Evolutionary conservation across 92 coral and sea anemone species (phyloP).

Genomic region (Scolanthus callimorphus): DNA sequence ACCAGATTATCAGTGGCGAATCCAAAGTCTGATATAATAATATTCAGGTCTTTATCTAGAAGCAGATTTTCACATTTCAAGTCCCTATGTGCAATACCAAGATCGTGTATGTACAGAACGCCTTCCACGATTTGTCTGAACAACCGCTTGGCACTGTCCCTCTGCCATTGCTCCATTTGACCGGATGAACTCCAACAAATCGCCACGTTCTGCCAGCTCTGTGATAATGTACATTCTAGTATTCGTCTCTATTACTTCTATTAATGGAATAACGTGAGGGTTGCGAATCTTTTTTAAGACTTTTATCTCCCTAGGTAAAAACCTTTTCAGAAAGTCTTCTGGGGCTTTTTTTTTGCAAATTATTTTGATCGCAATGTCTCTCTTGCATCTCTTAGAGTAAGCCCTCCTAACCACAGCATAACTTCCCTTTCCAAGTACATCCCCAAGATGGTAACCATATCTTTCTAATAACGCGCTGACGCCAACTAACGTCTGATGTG

Average conservation of each 20-base stretch:
- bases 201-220: slow-evolving; percentile 88
- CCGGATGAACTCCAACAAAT: slow-evolving; percentile 81
- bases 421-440: slow-evolving; percentile 93
- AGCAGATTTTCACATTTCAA: slow-evolving; percentile 92
- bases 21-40: slow-evolving; percentile 96
- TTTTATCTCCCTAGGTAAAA: slow-evolving; percentile 93
- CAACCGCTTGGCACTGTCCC: slow-evolving; percentile 40
- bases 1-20: slow-evolving; percentile 88
- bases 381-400: slow-evolving; percentile 84
- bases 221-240: slow-evolving; percentile 97
- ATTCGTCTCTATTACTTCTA: slow-evolving; percentile 97
- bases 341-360: slow-evolving; percentile 99
- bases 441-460: slow-evolving; percentile 93
- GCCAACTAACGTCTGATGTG: slow-evolving; percentile 59
- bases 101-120: slow-evolving; percentile 68
- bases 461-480: slow-evolving; percentile 87
- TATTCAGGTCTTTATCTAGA: slow-evolving; percentile 75
- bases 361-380: slow-evolving; percentile 88
- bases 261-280: slow-evolving; percentile 68
- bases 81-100: slow-evolving; percentile 94
- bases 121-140: slow-evolving; percentile 77
- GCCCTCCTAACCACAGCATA: slow-evolving; percentile 96
- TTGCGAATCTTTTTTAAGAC: slow-evolving; percentile 85
- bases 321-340: slow-evolving; percentile 89
- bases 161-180: slow-evolving; percentile 81